Evolutionary conservation across 2,888 invertebrate species (phyloP), one percentile per base, ranked within the genome.

Genomic region (Orthosia gothica): DNA sequence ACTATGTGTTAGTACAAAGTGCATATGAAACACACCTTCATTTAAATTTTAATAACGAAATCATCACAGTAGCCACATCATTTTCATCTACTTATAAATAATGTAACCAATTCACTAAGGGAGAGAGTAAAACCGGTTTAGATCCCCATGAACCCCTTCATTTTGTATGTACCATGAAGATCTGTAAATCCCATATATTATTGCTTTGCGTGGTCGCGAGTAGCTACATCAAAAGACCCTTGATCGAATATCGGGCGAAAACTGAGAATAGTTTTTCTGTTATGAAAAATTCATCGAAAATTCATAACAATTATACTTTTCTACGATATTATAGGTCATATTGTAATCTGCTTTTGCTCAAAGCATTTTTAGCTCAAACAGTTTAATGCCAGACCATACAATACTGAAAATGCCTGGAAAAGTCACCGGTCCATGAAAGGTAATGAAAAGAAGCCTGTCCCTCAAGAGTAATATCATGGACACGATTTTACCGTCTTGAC

Each of bases 171-270:
- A 70, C 45, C 49, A 59, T 52, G 40, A 74, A 13, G 52, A 70
- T 65, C 61, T 81, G 67, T 70, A 81, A 78, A 81, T 68, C 70
- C 32, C 16, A 26, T 61, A 61, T 58, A 20, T 70, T 74, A 81
- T 74, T 57, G 50, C 61, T 66, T 58, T 26, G n/a, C 59, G 18
- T 58, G 26, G 16, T 52, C 15, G 12, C 49, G 9, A n/a, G 11
- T 20, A 64, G 11, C 5, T n/a, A 66, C 9, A 52, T 52, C 15
- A 67, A n/a, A n/a, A 23, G 23, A 13, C 12, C 50, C 15, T 13
- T 68, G 7, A 79, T 49, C 12, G 20, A 26, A 61, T 16, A 32
- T 63, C 12, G 63, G 15, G 1, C 45, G 13, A 45, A 64, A 50
- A 26, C 58, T 50, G 5, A 5, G 7, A 45, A 47, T 5, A 11